A percentile compares a stretch with the other conserved stretches of the same genome.
These are phyloP conservation scores for Nerophis lumbriciformis DNA, from an alignment of 2,113 vertebrate genomes.

Conservation along the genomic window DNA sequence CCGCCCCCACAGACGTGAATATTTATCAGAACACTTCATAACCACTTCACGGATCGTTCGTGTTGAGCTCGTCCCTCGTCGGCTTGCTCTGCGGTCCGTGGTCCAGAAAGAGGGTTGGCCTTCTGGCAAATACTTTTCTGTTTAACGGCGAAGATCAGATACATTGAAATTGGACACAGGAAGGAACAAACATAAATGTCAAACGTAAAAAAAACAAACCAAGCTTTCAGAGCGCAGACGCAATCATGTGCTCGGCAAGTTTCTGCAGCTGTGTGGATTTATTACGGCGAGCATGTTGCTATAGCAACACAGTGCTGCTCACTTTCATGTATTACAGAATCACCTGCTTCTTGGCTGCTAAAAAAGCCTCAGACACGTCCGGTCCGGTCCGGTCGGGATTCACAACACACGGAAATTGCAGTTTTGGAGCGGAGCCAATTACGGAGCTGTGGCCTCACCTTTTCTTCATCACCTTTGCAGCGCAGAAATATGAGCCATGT, in stretches of 20 bases:
- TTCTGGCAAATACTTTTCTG: slow-evolving; percentile 6
- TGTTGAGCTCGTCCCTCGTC: neutral
- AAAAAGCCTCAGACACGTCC: no score
- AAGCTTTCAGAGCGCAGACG: neutral
- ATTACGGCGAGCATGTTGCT: slow-evolving; percentile 33
- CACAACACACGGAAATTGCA: no score
- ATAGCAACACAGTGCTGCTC: slow-evolving; percentile 29
- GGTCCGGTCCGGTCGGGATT: no score
- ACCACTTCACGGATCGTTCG: slow-evolving; percentile 40
- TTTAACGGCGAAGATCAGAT: no score
- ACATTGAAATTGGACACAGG: neutral
- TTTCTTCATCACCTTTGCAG: slow-evolving; percentile 30
- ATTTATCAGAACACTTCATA: slow-evolving; percentile 47
- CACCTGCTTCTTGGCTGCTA: slow-evolving; percentile 10
- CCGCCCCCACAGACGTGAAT: slow-evolving; percentile 61
- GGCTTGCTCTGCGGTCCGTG: no score
- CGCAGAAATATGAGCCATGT: slow-evolving; percentile 32
- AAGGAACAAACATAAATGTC: slow-evolving; percentile 33
- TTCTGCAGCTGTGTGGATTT: slow-evolving; percentile 35
- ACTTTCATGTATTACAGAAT: slow-evolving; percentile 6
- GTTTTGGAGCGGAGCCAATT: slow-evolving; percentile 34
- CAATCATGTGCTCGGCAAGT: slow-evolving; percentile 12
- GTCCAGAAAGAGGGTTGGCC: neutral
- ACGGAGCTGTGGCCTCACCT: slow-evolving; percentile 39
- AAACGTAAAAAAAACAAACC: slow-evolving; percentile 14